Evolutionary conservation across 2,113 vertebrate species (phyloP).

Genomic region (Serinus canaria): DNA sequence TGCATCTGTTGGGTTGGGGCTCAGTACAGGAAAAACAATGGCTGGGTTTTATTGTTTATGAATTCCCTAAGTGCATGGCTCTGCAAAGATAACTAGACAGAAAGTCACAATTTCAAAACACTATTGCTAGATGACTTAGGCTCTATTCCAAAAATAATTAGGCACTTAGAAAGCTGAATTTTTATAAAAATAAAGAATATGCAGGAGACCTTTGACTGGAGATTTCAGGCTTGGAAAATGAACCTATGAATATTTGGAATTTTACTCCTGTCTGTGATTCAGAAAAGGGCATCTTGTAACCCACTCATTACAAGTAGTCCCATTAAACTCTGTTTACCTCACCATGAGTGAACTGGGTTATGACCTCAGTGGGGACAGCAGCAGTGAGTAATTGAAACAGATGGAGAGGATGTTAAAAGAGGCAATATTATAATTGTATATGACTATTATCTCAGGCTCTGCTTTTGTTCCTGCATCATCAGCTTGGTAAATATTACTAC

Average conservation of each 20-base stretch:
- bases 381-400: conserved; percentile 24
- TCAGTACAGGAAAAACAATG: conserved; percentile 41
- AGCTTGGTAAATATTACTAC: background rate
- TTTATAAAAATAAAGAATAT: background rate
- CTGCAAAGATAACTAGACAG: background rate
- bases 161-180: background rate
- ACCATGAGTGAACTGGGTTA: background rate
- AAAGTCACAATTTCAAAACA: conserved; percentile 5
- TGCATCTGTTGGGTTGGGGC: conserved; percentile 4
- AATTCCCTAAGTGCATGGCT: background rate
- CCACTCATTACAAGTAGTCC: background rate
- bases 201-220: background rate
- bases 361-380: background rate
- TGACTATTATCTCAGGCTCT: background rate
- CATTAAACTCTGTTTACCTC: conserved; percentile 34
- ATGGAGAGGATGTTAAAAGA: background rate
- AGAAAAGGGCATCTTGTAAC: background rate
- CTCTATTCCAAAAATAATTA: conserved; percentile 29
- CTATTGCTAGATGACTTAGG: conserved; percentile 14
- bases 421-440: background rate
- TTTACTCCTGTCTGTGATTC: background rate
- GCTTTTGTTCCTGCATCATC: background rate
- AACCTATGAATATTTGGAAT: background rate
- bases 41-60: conserved; percentile 2
- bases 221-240: background rate